phyloP scores from a whole-genome alignment of 2,113 vertebrate species.

The Pachycephala philippinensis region DNA sequence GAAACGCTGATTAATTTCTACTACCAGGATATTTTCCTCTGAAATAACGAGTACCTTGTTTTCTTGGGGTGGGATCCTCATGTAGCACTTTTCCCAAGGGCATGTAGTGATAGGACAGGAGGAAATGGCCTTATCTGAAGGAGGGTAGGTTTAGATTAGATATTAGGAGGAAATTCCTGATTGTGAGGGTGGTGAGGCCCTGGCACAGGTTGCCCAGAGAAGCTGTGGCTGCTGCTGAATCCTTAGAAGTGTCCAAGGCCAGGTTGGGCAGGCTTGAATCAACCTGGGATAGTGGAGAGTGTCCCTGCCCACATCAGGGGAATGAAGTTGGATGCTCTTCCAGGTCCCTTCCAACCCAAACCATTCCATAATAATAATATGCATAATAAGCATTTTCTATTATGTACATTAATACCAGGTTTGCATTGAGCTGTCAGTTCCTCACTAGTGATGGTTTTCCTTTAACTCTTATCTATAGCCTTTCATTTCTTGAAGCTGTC shows the following conservation, averaged over 20 bases:
- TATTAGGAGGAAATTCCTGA: not conserved
- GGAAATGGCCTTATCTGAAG: not conserved
- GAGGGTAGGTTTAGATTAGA: not conserved
- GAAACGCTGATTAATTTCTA: not conserved
- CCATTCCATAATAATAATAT: no score
- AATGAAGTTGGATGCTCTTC: not conserved
- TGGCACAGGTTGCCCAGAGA: not conserved
- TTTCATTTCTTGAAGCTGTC: not conserved
- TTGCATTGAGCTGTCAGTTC: not conserved
- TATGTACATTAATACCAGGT: not conserved
- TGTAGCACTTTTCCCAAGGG: not conserved
- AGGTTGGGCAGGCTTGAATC: rapidly evolving
- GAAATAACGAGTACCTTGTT: not conserved
- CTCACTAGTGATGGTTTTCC: not conserved
- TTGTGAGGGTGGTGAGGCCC: not conserved
- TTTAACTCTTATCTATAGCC: not conserved
- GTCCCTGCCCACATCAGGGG: rapidly evolving
- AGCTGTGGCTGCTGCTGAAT: not conserved
- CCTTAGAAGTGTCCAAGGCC: not conserved
- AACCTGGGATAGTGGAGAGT: rapidly evolving
- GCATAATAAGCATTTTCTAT: not conserved
- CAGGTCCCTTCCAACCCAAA: not conserved
- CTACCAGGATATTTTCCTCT: not conserved
- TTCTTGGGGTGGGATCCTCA: not conserved
- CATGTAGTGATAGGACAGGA: not conserved